A percentile compares a stretch with the other conserved stretches of the same genome.
Conservation (phyloP, 2,888 invertebrate species). For the Rhogogaster chlorosoma region DNA sequence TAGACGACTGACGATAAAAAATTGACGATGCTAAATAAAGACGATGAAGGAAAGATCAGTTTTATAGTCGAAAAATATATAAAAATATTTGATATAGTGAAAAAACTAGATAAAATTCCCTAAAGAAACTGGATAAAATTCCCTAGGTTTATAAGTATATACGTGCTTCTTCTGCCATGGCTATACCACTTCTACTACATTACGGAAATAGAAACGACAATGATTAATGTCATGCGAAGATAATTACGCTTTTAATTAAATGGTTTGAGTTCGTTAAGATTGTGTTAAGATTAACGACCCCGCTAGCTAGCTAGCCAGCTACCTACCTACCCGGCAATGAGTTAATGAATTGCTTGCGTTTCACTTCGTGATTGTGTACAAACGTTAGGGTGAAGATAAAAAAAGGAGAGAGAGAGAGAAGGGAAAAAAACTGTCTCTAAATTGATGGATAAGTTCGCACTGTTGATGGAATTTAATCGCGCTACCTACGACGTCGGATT, state of each 20-base stretch:
- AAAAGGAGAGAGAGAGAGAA: background rate
- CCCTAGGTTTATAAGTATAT: too few species aligned
- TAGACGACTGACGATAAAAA: background rate
- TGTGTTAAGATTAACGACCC: constrained; percentile 28
- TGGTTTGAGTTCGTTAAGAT: constrained; percentile 31
- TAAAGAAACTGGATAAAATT: too few species aligned
- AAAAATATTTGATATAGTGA: background rate
- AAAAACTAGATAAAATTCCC: too few species aligned
- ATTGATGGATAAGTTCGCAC: background rate
- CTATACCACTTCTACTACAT: background rate
- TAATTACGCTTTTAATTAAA: constrained; percentile 33
- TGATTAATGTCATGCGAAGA: constrained; percentile 22
- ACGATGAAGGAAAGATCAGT: background rate
- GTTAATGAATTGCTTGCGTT: constrained; percentile 11
- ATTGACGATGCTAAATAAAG: background rate
- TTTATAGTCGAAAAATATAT: background rate
- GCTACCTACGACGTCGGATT: background rate
- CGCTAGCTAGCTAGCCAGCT: background rate
- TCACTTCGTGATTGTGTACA: background rate
- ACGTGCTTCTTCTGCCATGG: background rate
- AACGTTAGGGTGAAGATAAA: background rate
- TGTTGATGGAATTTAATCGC: background rate
- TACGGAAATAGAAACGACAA: constrained; percentile 13
- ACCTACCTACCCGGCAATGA: background rate
- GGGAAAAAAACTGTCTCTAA: background rate